Percentiles rank a stretch among this genome's conserved stretches.
Evolutionary conservation across 64 coral and sea anemone species (phyloP).

Genomic region (Pocillopora damicornis): DNA sequence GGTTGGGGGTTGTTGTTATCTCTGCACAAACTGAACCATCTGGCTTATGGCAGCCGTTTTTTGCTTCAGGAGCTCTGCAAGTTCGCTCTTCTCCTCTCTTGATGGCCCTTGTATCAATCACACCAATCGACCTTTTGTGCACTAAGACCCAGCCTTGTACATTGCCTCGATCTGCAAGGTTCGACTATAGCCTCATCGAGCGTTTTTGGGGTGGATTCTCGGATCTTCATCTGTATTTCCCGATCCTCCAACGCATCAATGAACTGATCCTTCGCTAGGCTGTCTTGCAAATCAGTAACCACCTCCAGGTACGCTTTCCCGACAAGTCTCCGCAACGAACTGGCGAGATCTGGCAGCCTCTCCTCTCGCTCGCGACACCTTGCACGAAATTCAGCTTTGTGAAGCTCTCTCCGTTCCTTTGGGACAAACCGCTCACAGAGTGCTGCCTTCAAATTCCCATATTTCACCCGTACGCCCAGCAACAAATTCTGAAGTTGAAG

Average conservation of each 20-base stretch:
- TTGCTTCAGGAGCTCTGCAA: background rate
- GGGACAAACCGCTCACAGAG: background rate
- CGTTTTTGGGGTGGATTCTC: background rate
- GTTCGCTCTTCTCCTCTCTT: background rate
- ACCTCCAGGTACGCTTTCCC: background rate
- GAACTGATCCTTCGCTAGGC: constrained; percentile 1
- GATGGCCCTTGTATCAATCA: too few species aligned
- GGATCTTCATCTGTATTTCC: constrained; percentile 4
- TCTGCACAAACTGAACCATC: background rate
- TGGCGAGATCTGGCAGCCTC: background rate
- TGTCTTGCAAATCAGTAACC: background rate
- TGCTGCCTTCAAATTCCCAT: background rate
- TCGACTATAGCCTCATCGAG: constrained; percentile 1
- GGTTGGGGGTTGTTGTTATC: background rate
- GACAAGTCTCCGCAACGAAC: background rate
- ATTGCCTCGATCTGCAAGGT: constrained; percentile 13
- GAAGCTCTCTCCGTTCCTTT: background rate
- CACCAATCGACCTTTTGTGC: background rate
- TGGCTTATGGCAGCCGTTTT: background rate
- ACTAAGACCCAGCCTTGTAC: background rate
- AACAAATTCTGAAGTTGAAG: background rate
- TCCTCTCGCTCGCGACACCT: background rate
- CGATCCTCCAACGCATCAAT: background rate
- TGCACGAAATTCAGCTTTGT: constrained; percentile 12
- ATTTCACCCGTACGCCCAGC: background rate